Base-by-base conservation (phyloP, 2,797 vertebrate genomes). In the Clarias platycephalus region DNA sequence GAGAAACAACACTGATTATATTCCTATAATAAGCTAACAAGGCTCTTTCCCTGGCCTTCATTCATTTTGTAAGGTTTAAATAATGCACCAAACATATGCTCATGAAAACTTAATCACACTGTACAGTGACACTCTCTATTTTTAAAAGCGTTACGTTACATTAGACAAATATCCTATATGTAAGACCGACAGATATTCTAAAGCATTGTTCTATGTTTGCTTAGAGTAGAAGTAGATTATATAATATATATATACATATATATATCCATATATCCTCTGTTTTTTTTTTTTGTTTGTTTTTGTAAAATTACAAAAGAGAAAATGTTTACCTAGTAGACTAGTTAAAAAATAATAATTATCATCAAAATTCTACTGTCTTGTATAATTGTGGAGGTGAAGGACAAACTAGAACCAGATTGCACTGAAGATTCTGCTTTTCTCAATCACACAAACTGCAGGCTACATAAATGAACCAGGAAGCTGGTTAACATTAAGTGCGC, bases 221-320 rank as follows among this genome's bases (percentile, higher is more conserved):
- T 87, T 90, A 88, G 80, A 80, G 79, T 89, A 91, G 88, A 89
- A 84, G 80, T 89, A 89, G 85, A 85, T 85, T 77, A 82, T 84
- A 89, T 72, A 7, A 86, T 67, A 86, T 88, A 84, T 80, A 87
- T 76, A 90, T 84, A 75, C 34, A 13, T 57, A 75, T 75, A 76
- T 53, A 76, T 79, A 28, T 79, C 83, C 83, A 89, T 87, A 68
- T 88, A 86, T 74, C 44, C 63, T 86, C 82, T 37, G 28, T 4
- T 66, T 89, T 49, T 10, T 12, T 66, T 89, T 44, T 9, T 87
- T 85, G 87, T n/a, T 89, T 90, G 88, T 90, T 88, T 88, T 89
- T 91, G 83, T 87, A 86, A 86, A 63, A 86, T 83, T 87, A 77
- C 81, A 82, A 76, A 60, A 63, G 78, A 80, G 53, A 83, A 83